Evolutionary conservation across 2,113 vertebrate genomes (phyloP), one percentile per base, ranked within the genome.

Genomic region (Tylochromis polylepis): DNA sequence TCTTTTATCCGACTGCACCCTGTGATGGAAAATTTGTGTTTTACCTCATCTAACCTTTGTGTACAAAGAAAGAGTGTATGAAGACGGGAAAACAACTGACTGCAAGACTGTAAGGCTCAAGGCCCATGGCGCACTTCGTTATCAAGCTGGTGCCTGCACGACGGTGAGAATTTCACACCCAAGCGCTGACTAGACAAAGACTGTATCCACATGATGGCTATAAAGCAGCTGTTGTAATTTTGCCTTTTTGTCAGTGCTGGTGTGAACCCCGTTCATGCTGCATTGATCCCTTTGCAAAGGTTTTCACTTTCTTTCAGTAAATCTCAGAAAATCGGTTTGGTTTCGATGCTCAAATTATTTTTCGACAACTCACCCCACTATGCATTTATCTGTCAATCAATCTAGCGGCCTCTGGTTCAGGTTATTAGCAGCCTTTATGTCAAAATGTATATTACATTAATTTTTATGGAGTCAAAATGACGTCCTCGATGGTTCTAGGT

Each of bases 141-240:
- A 36, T 36, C 34, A 36, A 3, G 34, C 34, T 36, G 34, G 8
- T 36, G 34, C 34, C 34, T 58, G 29, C 0, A 0, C 0, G 0
- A 62, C 0, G 18, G 59, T 36, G 31, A 62, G 59, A 20, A 34
- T 62, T 62, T 4, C 9, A 62, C 29, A 62, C 0, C 16, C 16
- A 6, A 11, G 0, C 0, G 1, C 29, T 62, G 29, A 34, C 34
- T 2, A 62, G 59, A 62, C 58, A 34, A 60, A 34, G 58, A 60
- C 0, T 34, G 29, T 60, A 60, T 60, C 58, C 58, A 20, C 29
- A 0, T 62, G 16, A 62, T 62, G 59, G 29, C 59, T 20, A 34
- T 20, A 62, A 11, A 62, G 16, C 16, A 62, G 29, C 29, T 62
- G 16, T 20, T 62, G 59, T 20, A 20, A 34, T 62, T 62, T 2